A percentile compares a stretch with the other conserved stretches of the same genome.
These are phyloP conservation scores for Parnassius mnemosyne DNA, from an alignment of 2,888 invertebrate genomes.

Conservation along the genomic window DNA sequence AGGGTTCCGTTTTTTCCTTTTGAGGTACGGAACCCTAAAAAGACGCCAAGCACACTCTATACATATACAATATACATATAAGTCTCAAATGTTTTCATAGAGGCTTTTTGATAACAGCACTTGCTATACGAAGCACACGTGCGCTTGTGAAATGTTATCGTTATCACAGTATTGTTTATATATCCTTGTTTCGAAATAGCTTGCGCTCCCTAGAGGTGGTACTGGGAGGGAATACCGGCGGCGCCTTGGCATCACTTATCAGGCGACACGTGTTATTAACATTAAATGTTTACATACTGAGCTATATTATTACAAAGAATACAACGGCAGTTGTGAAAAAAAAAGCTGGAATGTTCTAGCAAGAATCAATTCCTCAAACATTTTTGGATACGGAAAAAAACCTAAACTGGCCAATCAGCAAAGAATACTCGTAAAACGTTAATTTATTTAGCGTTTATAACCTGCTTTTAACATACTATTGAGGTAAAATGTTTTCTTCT, in stretches of 20 bases:
- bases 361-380: too few relatives aligned
- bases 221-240: conserved; percentile 8
- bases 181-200: conserved; percentile 17
- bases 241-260: conserved; percentile 20
- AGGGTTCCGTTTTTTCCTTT: too few relatives aligned
- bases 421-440: too few relatives aligned
- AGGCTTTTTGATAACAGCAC: conserved; percentile 4
- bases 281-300: conserved; percentile 12
- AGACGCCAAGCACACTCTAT: too few relatives aligned
- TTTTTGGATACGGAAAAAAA: too few relatives aligned
- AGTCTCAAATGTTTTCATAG: not conserved
- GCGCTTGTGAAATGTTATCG: conserved; percentile 22
- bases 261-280: conserved; percentile 17
- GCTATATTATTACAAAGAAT: conserved; percentile 9
- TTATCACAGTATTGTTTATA: conserved; percentile 16
- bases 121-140: conserved; percentile 13
- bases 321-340: not conserved
- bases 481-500: conserved; percentile 2
- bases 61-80: not conserved
- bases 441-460: too few relatives aligned
- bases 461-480: too few relatives aligned
- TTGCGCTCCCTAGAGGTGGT: not conserved
- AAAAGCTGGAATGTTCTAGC: too few relatives aligned
- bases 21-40: too few relatives aligned
- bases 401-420: too few relatives aligned